Conservation (phyloP, 2,797 vertebrate species). For the Parauchenoglanis ngamensis region DNA sequence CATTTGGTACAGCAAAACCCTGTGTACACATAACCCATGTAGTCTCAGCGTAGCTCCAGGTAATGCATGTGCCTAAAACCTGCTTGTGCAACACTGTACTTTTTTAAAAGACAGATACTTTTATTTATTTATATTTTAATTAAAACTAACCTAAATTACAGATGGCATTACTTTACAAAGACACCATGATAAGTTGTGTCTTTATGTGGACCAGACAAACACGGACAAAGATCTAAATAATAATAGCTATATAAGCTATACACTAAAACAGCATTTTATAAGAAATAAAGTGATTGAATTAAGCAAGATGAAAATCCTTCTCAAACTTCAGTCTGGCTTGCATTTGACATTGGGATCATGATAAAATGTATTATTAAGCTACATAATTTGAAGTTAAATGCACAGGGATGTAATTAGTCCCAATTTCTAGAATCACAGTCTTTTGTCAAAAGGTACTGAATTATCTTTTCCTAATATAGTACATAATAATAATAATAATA, state of each 20-base stretch:
- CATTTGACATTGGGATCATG: too few relatives aligned
- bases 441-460: not conserved
- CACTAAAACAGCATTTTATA: not conserved
- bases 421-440: not conserved
- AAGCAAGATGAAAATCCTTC: not conserved
- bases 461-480: not conserved
- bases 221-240: not conserved
- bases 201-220: not conserved
- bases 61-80: not conserved
- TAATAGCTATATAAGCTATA: too few relatives aligned
- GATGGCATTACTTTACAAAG: not conserved
- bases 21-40: not conserved
- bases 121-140: not conserved
- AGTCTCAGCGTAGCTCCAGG: not conserved
- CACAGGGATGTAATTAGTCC: too few relatives aligned
- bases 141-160: not conserved
- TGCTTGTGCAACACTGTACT: not conserved
- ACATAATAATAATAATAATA: not conserved
- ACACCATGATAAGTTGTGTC: not conserved
- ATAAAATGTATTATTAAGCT: not conserved
- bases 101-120: not conserved
- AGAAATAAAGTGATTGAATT: not conserved
- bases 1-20: conserved; percentile 15
- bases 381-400: too few relatives aligned
- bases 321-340: not conserved